A percentile compares a stretch with the other conserved stretches of the same genome.
These are phyloP conservation scores for Cosmia pyralina DNA, from an alignment of 2,888 invertebrate genomes.

Conservation along the genomic window DNA sequence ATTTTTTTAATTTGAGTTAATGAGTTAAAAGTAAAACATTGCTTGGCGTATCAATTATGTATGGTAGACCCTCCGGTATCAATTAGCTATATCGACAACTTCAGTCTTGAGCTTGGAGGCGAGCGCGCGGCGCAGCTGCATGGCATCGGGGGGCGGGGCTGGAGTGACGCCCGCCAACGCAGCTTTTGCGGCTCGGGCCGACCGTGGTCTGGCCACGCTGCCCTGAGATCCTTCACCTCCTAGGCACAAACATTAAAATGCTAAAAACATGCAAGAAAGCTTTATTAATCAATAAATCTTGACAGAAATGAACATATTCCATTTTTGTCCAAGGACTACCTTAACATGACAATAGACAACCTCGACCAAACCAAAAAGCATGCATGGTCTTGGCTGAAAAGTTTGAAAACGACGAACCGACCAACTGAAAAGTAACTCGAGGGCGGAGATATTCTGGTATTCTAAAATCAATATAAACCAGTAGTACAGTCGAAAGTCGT, in stretches of 20 bases:
- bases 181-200: slow-evolving; percentile 93
- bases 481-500: too few relatives aligned
- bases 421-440: background rate
- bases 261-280: background rate
- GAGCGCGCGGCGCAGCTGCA: slow-evolving; percentile 95
- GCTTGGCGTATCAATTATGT: slow-evolving; percentile 52
- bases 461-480: slow-evolving; percentile 13
- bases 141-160: slow-evolving; percentile 88
- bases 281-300: background rate
- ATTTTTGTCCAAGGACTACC: background rate
- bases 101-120: slow-evolving; percentile 96
- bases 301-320: background rate
- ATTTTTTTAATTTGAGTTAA: slow-evolving; percentile 38
- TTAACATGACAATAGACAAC: background rate
- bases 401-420: background rate
- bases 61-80: slow-evolving; percentile 32
- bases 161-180: slow-evolving; percentile 90
- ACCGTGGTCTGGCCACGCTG: slow-evolving; percentile 91
- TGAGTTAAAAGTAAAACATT: slow-evolving; percentile 34
- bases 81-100: slow-evolving; percentile 92
- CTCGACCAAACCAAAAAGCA: background rate
- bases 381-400: background rate
- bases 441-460: background rate
- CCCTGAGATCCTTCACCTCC: slow-evolving; percentile 89
- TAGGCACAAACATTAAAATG: slow-evolving; percentile 68